Conservation (phyloP, 2,888 invertebrate species). For the Conus canariensis region DNA sequence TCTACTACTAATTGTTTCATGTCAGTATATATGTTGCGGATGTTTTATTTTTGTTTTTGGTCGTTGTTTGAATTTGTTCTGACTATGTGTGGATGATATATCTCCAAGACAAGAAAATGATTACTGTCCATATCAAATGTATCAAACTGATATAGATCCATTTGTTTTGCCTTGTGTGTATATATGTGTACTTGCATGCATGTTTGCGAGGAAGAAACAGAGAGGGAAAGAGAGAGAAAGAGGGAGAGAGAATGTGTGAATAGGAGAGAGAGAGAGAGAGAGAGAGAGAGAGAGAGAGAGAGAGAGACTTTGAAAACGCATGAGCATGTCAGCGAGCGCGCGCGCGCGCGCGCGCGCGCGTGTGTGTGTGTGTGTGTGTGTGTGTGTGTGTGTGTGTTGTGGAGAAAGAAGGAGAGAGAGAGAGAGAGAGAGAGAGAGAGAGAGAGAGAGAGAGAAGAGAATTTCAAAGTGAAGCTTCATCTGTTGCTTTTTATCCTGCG, state of each 20-base stretch:
- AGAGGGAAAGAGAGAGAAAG: background rate
- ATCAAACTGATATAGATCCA: background rate
- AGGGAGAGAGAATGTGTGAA: background rate
- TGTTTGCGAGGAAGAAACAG: background rate
- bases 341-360: too few relatives aligned
- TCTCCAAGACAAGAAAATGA: too few relatives aligned
- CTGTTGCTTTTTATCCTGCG: too few relatives aligned
- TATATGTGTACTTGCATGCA: too few relatives aligned
- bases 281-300: background rate
- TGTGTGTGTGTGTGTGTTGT: background rate
- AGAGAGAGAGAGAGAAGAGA: background rate
- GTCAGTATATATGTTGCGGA: background rate
- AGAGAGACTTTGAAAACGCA: background rate
- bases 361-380: constrained; percentile 8
- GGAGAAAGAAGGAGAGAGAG: too few relatives aligned
- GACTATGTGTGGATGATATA: too few relatives aligned
- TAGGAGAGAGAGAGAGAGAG: background rate
- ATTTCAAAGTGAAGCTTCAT: background rate
- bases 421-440: background rate
- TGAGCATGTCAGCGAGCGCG: background rate
- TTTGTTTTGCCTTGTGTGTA: too few relatives aligned
- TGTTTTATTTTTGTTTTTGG: background rate
- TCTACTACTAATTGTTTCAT: too few relatives aligned
- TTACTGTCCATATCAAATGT: background rate
- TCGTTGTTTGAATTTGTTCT: too few relatives aligned